Base-by-base conservation (phyloP, 2,113 vertebrate species). In the Egretta garzetta region DNA sequence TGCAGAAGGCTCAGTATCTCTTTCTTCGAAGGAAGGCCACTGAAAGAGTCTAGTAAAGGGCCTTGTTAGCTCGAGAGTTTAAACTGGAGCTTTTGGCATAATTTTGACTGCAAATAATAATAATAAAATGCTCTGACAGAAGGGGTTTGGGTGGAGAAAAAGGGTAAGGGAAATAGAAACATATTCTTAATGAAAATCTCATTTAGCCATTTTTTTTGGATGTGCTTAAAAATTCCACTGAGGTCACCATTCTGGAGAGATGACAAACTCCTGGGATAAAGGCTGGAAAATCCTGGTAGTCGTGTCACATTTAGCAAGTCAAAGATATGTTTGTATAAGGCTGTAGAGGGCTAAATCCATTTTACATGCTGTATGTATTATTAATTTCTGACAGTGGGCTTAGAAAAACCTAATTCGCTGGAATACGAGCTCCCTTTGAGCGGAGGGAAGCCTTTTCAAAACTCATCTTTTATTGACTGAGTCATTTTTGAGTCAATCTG, bases 381-480 rank as follows among this genome's bases (percentile, higher is more conserved):
- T 97, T 98, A 97, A 97, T 95, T 97, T 95, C 96, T 87, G 84
- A 98, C 88, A 95, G 96, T 94, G 94, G 97, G 96, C 97, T 97
- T 95, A 91, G 86, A 97, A 97, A 97, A 97, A 96, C 94, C 86
- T 93, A 97, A 97, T 95, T 97, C 97, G 94, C 93, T 30, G 81
- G 94, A 96, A 98, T 97, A 97, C 19, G 64, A 91, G 92, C 94
- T 97, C 94, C 91, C 87, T 97, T 96, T 97, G 93, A 94, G 97
- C 75, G 9, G 80, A 97, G 97, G 92, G 92, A 95, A 93, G 92
- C 83, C 97, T 97, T 97, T 97, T 96, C 96, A 96, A 95, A 97
- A 96, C 97, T 98, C 98, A 98, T 98, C 97, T 98, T 98, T 98
- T 98, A 98, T 98, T 97, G 98, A 98, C 98, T 86, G 86, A 98